Evolutionary conservation across 2,797 vertebrate genomes (phyloP).

Genomic region (Percopsis omiscomaycus): DNA sequence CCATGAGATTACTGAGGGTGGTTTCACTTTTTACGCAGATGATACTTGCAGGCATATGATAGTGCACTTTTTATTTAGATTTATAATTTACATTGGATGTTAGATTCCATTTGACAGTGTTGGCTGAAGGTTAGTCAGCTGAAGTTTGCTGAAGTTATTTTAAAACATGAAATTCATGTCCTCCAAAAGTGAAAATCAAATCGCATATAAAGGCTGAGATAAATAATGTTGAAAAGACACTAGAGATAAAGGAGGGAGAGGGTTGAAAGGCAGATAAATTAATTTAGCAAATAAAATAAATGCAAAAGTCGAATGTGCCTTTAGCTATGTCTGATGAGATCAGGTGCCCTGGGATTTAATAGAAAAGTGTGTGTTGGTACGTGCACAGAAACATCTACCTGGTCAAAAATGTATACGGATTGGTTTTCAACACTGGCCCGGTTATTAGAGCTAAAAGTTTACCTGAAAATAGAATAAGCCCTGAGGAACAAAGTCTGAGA

Average conservation of each 20-base stretch:
- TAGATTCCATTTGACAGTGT: neutral
- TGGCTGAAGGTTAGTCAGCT: neutral
- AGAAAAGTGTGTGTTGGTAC: neutral
- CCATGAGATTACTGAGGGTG: neutral
- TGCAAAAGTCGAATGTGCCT: conserved; percentile 3
- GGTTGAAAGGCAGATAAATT: neutral
- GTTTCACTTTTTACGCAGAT: neutral
- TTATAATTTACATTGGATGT: neutral
- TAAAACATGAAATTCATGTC: too few relatives aligned
- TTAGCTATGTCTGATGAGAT: conserved; percentile 8
- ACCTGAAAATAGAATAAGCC: conserved; percentile 1
- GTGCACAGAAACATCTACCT: neutral
- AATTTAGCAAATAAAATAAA: conserved; percentile 17
- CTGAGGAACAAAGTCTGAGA: neutral
- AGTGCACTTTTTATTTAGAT: neutral
- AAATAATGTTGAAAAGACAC: neutral
- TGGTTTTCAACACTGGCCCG: neutral
- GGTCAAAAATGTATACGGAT: too few relatives aligned
- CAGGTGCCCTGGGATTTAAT: conserved; percentile 1
- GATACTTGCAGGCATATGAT: neutral
- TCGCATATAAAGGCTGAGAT: too few relatives aligned
- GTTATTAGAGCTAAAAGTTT: conserved; percentile 8
- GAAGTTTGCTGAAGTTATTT: too few relatives aligned
- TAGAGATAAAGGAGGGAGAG: neutral
- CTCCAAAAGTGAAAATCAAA: too few relatives aligned